Conservation (phyloP, 2,888 invertebrate genomes). For the Latrodectus hesperus region DNA sequence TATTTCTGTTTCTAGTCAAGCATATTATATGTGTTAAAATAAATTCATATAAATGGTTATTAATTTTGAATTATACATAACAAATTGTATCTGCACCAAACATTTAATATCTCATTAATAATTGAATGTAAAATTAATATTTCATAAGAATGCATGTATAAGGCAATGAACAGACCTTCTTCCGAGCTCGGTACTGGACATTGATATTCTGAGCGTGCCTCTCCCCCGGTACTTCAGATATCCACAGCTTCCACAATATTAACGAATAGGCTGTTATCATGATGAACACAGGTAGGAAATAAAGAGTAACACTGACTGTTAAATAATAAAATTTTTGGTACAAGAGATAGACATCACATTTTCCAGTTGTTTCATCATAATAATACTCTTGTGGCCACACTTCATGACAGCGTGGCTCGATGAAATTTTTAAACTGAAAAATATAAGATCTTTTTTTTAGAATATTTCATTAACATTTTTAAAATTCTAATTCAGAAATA, state of each 20-base stretch:
- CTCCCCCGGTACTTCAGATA: slow-evolving; percentile 62
- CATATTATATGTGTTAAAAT: no score
- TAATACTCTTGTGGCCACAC: slow-evolving; percentile 32
- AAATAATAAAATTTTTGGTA: slow-evolving; percentile 50
- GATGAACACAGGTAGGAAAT: slow-evolving; percentile 62
- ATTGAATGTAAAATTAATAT: no score
- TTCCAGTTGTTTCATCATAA: background rate
- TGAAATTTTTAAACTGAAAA: slow-evolving; percentile 58
- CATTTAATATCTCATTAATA: no score
- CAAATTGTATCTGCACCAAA: no score
- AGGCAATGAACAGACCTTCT: slow-evolving; percentile 70
- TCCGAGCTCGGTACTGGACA: slow-evolving; percentile 72
- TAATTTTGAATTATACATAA: no score
- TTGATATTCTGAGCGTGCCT: slow-evolving; percentile 73
- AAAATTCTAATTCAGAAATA: no score
- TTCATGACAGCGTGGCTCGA: slow-evolving; percentile 51
- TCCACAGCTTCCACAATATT: slow-evolving; percentile 66
- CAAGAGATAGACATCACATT: slow-evolving; percentile 14
- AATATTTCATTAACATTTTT: no score
- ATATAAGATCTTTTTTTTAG: background rate
- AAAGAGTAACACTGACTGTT: slow-evolving; percentile 58
- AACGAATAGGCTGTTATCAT: slow-evolving; percentile 68
- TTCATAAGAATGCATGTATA: background rate
- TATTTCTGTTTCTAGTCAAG: no score
- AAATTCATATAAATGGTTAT: no score